Base-by-base conservation (phyloP, 64 coral and sea anemone species). In the Acropora yongei region DNA sequence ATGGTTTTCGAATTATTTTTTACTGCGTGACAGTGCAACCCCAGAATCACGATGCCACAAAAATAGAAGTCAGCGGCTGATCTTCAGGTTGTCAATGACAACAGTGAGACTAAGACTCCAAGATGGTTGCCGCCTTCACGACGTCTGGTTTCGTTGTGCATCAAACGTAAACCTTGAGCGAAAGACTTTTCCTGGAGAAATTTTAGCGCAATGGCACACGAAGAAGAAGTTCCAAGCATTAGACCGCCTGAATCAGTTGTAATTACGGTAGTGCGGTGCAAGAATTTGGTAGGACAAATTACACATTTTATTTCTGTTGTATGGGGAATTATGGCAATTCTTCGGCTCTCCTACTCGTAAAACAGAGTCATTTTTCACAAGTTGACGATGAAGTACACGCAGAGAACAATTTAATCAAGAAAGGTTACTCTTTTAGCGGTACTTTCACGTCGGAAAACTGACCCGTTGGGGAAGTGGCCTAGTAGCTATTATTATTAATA, bases 231-330 rank as follows among this genome's bases (percentile, higher is more conserved):
- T 30, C 44, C 45, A 13, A 49, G 7, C 41, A 47, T 93, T 10
- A 78, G 91, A 44, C 16, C 91, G n/a, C 91, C 91, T 5, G 91
- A 93, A 80, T 8, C 66, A 11, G 84, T 93, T n/a, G 78, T 47
- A 13, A 60, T 93, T 11, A 72, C 20, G 14, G 83, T 93, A 8
- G 75, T 87, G 48, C 74, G 91, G 14, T 93, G 91, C 45, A 93
- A 78, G 53, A 93, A 93, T 75, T 44, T 93, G 91, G 91, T 93
- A 68, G 80, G 91, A 16, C 8, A 10, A 1, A 55, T 55, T 0
- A 55, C 6, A 55, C 5, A 7, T 8, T 68, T 11, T 16, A 16
- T 4, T 68, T 14, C 63, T 14, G 11, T 4, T 16, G 12, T 3
- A 68, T 13, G 0, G 16, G 63, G 30, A 30, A 30, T 30, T 30